Base-by-base conservation (phyloP, 2,888 invertebrate genomes). In the Caenorhabditis wallacei region DNA sequence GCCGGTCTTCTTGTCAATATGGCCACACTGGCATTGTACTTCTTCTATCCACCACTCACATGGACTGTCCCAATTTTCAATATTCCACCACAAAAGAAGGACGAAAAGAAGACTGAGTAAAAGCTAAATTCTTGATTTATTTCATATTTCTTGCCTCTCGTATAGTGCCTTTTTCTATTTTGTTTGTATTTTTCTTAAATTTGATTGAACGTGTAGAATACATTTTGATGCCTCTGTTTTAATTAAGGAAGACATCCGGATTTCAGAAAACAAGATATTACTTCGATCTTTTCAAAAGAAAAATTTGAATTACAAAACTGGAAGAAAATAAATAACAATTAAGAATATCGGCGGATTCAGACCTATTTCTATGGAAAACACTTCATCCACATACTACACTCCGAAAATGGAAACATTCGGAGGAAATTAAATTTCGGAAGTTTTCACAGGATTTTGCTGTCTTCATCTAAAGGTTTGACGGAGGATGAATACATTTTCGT, bases 41-140 rank as follows among this genome's bases (percentile, higher is more conserved):
- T 91, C 71, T 74, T 91, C 79, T 91, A 91, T 79, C 91, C 91
- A 35, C 91, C 91, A 8, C 80, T 89, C 57, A 91, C 90, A 7
- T 81, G 75, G 71, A 81, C 61, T 5, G 70, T 76, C 30, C 75
- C 66, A 40, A 76, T 81, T 48, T 64, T 71, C 59, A 79, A 79
- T 35, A 79, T 79, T 79, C 79, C 64, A 26, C 71, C 79, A 51
- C 71, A 79, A 30, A 61, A 78, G 18, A 48, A 68, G 37, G 59
- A 66, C 18, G n/a, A 20, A 0, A 68, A 68, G 59, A 76, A 76
- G 40, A 40, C 35, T 22, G 70, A 70, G 18, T 70, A 59, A 48
- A 48, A n/a, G 10, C n/a, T n/a, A 35, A n/a, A 51, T 61, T 26
- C 5, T 18, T 30, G 8, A 16, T 46, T 20, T 24, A 26, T 43